These are phyloP conservation scores for Laticauda colubrina DNA, from an alignment of 2,113 vertebrate genomes.

Conservation along the genomic window DNA sequence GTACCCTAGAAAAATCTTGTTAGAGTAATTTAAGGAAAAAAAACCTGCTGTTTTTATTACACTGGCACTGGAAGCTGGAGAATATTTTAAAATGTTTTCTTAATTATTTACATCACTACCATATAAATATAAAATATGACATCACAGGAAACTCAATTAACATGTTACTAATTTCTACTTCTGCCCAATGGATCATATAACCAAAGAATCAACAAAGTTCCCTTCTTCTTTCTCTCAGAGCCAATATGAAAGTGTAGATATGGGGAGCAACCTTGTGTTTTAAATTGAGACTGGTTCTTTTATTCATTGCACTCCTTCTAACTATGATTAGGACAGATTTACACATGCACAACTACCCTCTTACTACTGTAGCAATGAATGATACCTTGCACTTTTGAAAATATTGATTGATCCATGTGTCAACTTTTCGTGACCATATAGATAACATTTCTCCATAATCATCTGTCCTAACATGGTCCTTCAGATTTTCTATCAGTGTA, in stretches of 20 bases:
- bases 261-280: neutral
- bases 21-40: neutral
- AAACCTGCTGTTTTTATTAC: slow-evolving; percentile 5
- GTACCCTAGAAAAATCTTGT: neutral
- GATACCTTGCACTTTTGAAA: neutral
- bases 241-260: neutral
- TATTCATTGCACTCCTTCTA: neutral
- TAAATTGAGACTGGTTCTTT: neutral
- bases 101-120: slow-evolving; percentile 7
- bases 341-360: neutral
- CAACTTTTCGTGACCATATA: neutral
- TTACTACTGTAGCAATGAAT: neutral
- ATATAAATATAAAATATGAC: slow-evolving; percentile 9
- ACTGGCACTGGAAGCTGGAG: neutral
- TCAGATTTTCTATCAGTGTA: neutral
- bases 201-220: neutral
- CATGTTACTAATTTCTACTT: neutral
- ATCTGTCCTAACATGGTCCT: neutral
- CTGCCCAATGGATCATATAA: neutral
- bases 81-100: neutral
- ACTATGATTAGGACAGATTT: neutral
- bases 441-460: neutral
- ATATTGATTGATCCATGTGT: neutral
- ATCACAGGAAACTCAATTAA: neutral
- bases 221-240: neutral